These are phyloP conservation scores for Paedocypris sp. DNA, from an alignment of 2,113 vertebrate species.

Conservation along the genomic window DNA sequence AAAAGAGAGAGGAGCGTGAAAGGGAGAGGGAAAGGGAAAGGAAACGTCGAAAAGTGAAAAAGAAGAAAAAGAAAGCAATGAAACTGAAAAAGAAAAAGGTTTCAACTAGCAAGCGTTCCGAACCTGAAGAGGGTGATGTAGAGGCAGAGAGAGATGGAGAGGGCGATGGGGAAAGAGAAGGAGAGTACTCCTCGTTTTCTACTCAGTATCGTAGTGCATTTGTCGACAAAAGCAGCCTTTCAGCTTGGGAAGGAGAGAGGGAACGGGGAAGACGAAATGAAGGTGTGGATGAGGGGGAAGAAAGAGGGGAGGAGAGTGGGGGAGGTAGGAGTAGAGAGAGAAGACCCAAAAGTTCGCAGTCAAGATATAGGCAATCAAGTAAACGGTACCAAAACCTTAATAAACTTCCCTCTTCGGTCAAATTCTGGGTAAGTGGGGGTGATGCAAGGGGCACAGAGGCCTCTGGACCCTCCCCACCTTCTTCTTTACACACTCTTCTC, in stretches of 20 bases:
- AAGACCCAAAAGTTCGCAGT: conserved; percentile 51
- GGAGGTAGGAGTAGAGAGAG: conserved; percentile 53
- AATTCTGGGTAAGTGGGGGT: conserved; percentile 64
- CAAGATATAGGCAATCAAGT: conserved; percentile 46
- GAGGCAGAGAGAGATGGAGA: conserved; percentile 60
- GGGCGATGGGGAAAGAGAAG: conserved; percentile 50
- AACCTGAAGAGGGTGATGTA: conserved; percentile 61
- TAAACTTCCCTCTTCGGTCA: conserved; percentile 67
- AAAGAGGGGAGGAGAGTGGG: conserved; percentile 54
- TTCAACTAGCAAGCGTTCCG: conserved; percentile 51
- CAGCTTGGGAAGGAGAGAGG: conserved; percentile 58
- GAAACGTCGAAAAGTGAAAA: conserved; percentile 61
- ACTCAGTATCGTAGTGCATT: conserved; percentile 56
- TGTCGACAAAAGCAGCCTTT: conserved; percentile 55
- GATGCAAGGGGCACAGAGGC: conserved; percentile 42
- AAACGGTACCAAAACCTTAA: conserved; percentile 64
- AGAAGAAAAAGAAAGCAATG: conserved; percentile 63
- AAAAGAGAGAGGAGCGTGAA: conserved; percentile 57
- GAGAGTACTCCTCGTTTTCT: conserved; percentile 61
- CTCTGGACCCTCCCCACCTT: conserved; percentile 48
- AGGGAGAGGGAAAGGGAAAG: conserved; percentile 57
- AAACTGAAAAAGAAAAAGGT: conserved; percentile 63
- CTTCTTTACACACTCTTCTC: conserved; percentile 57
- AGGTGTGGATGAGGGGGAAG: conserved; percentile 50
- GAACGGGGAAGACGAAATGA: conserved; percentile 52